Base-by-base conservation (phyloP, 2,888 invertebrate species). In the Cheilosia soror region DNA sequence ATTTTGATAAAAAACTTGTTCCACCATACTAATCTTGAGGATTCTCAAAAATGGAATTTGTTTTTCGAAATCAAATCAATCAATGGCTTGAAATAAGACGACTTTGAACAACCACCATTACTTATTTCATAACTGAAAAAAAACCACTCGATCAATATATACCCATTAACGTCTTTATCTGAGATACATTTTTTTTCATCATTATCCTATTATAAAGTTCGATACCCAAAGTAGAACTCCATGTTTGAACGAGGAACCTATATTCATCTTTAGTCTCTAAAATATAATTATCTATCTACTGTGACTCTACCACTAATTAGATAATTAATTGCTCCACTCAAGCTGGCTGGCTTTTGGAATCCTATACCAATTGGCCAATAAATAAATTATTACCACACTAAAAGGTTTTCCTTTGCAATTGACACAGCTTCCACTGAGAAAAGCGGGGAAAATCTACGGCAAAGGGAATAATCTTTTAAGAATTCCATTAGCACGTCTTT, bases 291-390 rank as follows among this genome's bases (percentile, higher is more conserved):
- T 75, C 79, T 53, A 63, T 75, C 79, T 55, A 62, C 62, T 63
- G 55, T 75, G 75, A 75, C 76, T 71, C 57, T 27, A 42, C 27
- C 27, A 71, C 71, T 69, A 82, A 82, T 77, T 73, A 77, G 42
- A 58, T 71, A 77, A 82, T 58, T 69, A 82, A 82, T 82, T 58
- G 69, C 42, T 71, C 42, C 76, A 65, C 72, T 76, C 65, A 55
- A 53, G 49, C 68, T 75, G 47, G 20, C 53, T 75, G 68, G 62
- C 6, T 20, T 37, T 42, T 9, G 40, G 51, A 63, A 25, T 40
- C 31, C 51, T 44, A 29, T 15, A 3, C 31, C 75, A 57, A 71
- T 77, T 76, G 76, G 76, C 58, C 63, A 76, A 76, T 81, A 69
- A 76, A 76, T 29, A 31, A 40, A 58, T 76, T 66, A 68, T 63